These are phyloP conservation scores for Junonia oenone DNA, from an alignment of 2,888 invertebrate species.

Conservation along the genomic window DNA sequence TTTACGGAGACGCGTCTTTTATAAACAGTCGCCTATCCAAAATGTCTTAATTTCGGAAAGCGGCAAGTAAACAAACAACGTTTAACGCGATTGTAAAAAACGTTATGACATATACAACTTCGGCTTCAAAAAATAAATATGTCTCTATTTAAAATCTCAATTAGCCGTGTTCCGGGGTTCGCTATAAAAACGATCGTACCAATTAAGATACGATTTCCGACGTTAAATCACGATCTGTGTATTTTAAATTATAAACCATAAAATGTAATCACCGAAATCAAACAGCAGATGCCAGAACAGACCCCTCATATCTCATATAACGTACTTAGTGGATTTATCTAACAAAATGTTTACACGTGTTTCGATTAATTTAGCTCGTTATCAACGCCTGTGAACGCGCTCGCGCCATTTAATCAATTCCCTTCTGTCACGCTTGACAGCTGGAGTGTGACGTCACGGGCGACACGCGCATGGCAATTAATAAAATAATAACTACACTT, in stretches of 20 bases:
- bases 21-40: constrained; percentile 42
- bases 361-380: constrained; percentile 62
- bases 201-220: constrained; percentile 49
- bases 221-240: constrained; percentile 54
- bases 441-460: constrained; percentile 36
- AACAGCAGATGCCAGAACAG: constrained; percentile 49
- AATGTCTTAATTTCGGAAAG: constrained; percentile 55
- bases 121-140: constrained; percentile 13
- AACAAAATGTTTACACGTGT: constrained; percentile 70
- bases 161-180: constrained; percentile 12
- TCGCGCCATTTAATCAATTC: constrained; percentile 52
- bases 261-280: constrained; percentile 60
- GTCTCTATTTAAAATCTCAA: constrained; percentile 20
- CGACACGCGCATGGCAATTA: constrained; percentile 16
- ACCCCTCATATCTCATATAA: constrained; percentile 45
- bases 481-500: constrained; percentile 15
- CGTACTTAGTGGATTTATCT: constrained; percentile 53
- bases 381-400: constrained; percentile 53
- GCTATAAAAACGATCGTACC: constrained; percentile 47
- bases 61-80: constrained; percentile 35
- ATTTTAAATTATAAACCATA: constrained; percentile 56
- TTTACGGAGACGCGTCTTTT: constrained; percentile 42
- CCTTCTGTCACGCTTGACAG: constrained; percentile 50
- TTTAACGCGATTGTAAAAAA: constrained; percentile 22
- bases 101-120: constrained; percentile 7